Base-by-base conservation (phyloP, 1,140 invertebrate genomes). In the Heliconius eleuchia region DNA sequence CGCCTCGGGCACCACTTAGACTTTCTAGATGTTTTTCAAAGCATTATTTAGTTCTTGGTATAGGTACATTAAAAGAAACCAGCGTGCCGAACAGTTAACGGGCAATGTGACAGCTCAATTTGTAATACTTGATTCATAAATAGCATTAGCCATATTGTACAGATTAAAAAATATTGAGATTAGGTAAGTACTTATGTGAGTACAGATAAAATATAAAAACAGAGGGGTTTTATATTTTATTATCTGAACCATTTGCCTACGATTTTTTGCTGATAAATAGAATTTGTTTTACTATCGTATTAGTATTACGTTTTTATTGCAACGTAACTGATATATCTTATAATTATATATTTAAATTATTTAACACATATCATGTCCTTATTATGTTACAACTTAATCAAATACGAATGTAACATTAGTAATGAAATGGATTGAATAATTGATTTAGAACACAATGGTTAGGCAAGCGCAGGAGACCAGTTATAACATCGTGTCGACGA, bases 1-100 rank as follows among this genome's bases (percentile, higher is more conserved):
- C 66, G 79, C 79, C 79, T 50, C 79, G 52, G 71, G 79, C 74
- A 52, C 70, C 74, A 76, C 71, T 80, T 80, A 71, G 57, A 76
- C 79, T 80, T 80, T 76, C 71, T 76, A 57, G 55, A 57, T 19
- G n/a, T 18, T 57, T 57, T 57, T 57, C 55, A 57, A 57, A n/a
- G n/a, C 55, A 9, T n/a, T n/a, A 57, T 57, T 23, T 57, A 57
- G 55, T 57, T 57, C 19, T 57, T 57, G 23, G 55, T 57, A 19
- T 34, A 70, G 23, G 23, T 23, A 23, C 74, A 70, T 23, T 76
- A 71, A 70, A 57, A 57, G 55, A 23, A 57, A 57, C 55, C 55
- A 57, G 3, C 55, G 55, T 23, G 7, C 55, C n/a, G 55, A 57
- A n/a, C 8, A 11, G 55, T 57, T 57, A 57, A 57, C 55, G 55